Conservation (phyloP, 2,113 vertebrate species). For the Crotalus horridus region DNA sequence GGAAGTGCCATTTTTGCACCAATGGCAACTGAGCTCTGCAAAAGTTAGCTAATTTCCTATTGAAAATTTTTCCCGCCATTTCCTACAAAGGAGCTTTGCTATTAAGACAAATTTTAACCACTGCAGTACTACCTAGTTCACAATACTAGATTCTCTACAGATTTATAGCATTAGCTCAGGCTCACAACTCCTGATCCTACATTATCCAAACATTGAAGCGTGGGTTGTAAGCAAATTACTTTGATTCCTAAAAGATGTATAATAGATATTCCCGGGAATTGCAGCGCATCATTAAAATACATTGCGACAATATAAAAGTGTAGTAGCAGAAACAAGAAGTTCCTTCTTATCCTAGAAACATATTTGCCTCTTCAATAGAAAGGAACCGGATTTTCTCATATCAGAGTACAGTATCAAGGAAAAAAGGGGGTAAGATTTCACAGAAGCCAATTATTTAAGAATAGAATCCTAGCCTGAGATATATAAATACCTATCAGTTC, state of each 20-base stretch:
- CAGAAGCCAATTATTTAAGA: neutral
- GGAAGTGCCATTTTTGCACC: neutral
- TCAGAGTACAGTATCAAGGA: neutral
- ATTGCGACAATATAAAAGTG: neutral
- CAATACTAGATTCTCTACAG: neutral
- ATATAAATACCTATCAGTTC: neutral
- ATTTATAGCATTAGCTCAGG: neutral
- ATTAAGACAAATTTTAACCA: neutral
- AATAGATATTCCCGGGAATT: neutral
- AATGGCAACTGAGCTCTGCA: neutral
- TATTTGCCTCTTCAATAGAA: neutral
- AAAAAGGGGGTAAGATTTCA: neutral
- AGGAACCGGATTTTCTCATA: neutral
- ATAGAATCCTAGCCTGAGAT: neutral
- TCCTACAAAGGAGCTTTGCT: neutral
- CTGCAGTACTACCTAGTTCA: neutral
- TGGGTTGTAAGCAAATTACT: neutral
- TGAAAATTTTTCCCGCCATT: neutral
- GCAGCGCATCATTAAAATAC: neutral
- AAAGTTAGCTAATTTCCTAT: constrained; percentile 21
- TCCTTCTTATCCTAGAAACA: neutral
- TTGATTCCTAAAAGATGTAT: neutral
- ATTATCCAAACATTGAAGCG: neutral
- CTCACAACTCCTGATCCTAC: neutral
- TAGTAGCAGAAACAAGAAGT: neutral